These are phyloP conservation scores for Mohoua ochrocephala DNA, from an alignment of 2,113 vertebrate genomes.

Conservation along the genomic window DNA sequence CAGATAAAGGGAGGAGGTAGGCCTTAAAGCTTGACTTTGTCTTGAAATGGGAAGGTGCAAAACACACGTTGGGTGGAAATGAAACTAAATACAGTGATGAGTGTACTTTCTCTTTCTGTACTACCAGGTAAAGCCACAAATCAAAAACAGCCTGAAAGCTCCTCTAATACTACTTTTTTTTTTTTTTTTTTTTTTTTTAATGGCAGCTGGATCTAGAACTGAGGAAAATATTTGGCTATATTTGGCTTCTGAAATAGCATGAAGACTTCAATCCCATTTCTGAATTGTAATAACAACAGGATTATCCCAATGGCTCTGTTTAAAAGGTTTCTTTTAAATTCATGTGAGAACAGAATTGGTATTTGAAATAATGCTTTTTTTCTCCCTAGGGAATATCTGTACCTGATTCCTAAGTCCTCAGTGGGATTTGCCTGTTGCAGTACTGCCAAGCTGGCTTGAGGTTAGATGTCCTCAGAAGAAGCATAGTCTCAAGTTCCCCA, in stretches of 20 bases:
- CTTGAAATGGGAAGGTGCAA: neutral
- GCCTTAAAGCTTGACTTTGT: neutral
- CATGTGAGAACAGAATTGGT: neutral
- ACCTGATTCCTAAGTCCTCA: neutral
- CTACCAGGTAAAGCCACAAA: neutral
- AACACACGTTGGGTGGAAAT: neutral
- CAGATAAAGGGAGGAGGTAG: neutral
- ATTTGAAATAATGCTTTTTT: neutral
- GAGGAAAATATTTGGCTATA: neutral
- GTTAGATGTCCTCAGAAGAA: neutral
- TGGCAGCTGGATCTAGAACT: neutral
- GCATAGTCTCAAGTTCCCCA: rapidly evolving
- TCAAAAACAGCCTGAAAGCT: neutral
- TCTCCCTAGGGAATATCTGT: neutral
- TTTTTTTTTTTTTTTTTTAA: neutral
- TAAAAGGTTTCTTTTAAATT: neutral
- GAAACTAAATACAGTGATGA: neutral
- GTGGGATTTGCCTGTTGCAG: neutral
- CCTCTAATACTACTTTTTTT: neutral
- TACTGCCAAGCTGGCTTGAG: neutral
- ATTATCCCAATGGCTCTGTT: neutral
- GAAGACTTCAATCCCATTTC: neutral
- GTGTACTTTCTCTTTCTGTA: neutral
- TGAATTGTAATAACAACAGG: neutral
- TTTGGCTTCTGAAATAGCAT: neutral